A percentile compares a stretch with the other conserved stretches of the same genome.
Conservation (phyloP, 2,113 vertebrate genomes). For the Chionis minor region DNA sequence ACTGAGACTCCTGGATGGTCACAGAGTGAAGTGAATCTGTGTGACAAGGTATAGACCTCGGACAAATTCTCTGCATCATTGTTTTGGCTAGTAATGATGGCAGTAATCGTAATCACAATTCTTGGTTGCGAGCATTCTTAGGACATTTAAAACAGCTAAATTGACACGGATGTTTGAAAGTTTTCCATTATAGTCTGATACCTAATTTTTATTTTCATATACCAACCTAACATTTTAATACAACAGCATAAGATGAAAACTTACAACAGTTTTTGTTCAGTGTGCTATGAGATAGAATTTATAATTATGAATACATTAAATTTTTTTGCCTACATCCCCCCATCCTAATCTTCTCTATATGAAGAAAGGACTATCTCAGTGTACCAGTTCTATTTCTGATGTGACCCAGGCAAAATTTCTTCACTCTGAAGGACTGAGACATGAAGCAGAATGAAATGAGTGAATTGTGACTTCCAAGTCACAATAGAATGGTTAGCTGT, state of each 20-base stretch:
- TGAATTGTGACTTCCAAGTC: background rate
- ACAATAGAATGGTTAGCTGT: background rate
- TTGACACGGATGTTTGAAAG: background rate
- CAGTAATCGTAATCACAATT: background rate
- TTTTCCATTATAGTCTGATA: background rate
- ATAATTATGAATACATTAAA: background rate
- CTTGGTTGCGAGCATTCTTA: background rate
- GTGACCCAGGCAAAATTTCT: fast-evolving
- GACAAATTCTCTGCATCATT: background rate
- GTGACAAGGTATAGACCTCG: background rate
- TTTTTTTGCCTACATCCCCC: background rate
- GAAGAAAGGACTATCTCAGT: background rate
- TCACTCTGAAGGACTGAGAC: background rate
- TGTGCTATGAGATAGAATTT: background rate
- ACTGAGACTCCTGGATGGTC: background rate
- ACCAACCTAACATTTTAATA: background rate
- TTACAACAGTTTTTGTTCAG: background rate
- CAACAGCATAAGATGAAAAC: background rate
- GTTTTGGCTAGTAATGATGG: background rate
- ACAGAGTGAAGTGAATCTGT: background rate
- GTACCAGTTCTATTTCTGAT: background rate
- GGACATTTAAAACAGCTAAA: background rate
- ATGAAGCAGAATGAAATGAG: background rate
- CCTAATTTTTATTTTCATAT: background rate
- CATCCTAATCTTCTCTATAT: background rate